Evolutionary conservation across 2,113 vertebrate species (phyloP), one percentile per base, ranked within the genome.

Genomic region (Terrapene triunguis): DNA sequence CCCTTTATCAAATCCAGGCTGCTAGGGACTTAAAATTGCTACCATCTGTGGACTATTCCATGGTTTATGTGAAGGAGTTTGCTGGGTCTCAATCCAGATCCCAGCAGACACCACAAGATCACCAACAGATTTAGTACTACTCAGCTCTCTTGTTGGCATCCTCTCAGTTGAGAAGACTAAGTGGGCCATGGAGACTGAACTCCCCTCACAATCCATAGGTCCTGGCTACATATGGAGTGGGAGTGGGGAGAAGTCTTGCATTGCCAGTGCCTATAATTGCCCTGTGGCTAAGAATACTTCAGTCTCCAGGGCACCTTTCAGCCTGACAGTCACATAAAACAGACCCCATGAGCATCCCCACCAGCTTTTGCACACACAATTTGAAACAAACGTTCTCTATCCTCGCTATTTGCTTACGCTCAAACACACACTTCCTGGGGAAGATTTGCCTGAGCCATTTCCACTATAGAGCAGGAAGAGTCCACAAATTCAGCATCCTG

Each of bases 111-210:
- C 14, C 2, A 1, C 35, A 44, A 35, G 65, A 72, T 59, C 5
- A 1, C 53, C 51, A 0, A 0, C 2, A 22, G 21, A 55, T 59
- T 65, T 3, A 10, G 16, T 25, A 59, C 0, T 1, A 8, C 69
- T 84, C 10, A 87, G 27, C 25, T 57, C 82, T 32, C n/a, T 3
- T 74, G 14, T 6, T 53, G 79, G 55, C 1, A 0, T 4, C 10
- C 5, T 48, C 32, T 94, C 19, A 27, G 84, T 44, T 72, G 50
- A 81, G 88, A 16, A 42, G 93, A 27, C n/a, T 35, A 42, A 0
- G 0, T 0, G 2, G 54, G 53, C 0, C 4, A 74, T 17, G 27
- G 53, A 72, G 42, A 85, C 10, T 1, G 6, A 85, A 24, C 22
- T 25, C 8, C 42, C 51, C 12, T 48, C 57, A 69, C 32, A 29